These are phyloP conservation scores for Coccyzus lansbergi DNA, from an alignment of 2,797 vertebrate species.

Conservation along the genomic window DNA sequence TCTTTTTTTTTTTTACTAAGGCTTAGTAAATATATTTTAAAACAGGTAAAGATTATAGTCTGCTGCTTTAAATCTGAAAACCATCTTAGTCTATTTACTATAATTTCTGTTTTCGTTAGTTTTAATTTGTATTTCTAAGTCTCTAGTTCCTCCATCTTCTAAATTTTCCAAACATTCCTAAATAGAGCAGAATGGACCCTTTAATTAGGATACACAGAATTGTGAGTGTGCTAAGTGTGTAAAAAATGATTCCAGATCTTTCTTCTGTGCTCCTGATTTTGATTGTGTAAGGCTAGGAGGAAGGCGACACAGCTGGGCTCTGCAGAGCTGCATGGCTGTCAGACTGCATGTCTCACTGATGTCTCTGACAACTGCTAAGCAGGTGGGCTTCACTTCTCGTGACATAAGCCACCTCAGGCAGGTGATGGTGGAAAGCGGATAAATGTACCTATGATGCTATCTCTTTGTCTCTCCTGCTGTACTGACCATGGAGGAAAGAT, in stretches of 20 bases:
- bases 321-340: background rate
- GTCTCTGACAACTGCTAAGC: background rate
- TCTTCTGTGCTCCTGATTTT: background rate
- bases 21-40: background rate
- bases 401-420: background rate
- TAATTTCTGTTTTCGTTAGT: background rate
- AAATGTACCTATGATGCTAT: background rate
- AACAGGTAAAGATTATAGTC: background rate
- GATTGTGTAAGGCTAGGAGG: background rate
- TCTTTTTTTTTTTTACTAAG: background rate
- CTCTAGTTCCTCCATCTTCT: background rate
- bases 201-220: background rate
- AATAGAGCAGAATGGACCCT: background rate
- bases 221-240: background rate
- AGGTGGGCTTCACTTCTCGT: slow-evolving; percentile 1
- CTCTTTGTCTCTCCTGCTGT: background rate
- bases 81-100: background rate
- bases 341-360: background rate
- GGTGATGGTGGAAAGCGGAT: background rate
- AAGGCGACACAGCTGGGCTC: background rate
- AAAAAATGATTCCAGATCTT: background rate
- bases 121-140: slow-evolving; percentile 2
- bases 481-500: background rate
- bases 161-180: background rate
- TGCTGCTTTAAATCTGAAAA: slow-evolving; percentile 1